A percentile compares a stretch with the other conserved stretches of the same genome.
These are phyloP conservation scores for Thera obeliscata DNA, from an alignment of 2,888 invertebrate genomes.

Conservation along the genomic window DNA sequence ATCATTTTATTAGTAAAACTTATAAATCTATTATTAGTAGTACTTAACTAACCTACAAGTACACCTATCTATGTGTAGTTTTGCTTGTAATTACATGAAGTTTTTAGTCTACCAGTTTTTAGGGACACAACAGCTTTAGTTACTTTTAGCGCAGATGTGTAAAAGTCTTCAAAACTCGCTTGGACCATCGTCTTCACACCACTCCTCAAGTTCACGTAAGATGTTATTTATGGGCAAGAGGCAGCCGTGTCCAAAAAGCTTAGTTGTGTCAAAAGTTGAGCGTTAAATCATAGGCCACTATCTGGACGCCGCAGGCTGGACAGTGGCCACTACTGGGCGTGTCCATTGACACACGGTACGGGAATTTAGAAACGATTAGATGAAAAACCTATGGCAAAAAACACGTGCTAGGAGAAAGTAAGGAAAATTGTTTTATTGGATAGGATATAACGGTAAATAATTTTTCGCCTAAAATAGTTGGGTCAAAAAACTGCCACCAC, in stretches of 20 bases:
- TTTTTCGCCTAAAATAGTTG: too few species aligned
- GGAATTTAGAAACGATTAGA: conserved; percentile 18
- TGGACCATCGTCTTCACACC: conserved; percentile 53
- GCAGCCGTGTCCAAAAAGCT: conserved; percentile 83
- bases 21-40: too few species aligned
- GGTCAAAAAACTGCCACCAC: too few species aligned
- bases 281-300: conserved; percentile 88
- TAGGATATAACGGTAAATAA: too few species aligned
- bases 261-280: conserved; percentile 87
- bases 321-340: conserved; percentile 70
- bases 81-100: too few species aligned
- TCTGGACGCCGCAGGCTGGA: conserved; percentile 88
- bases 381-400: not conserved
- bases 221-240: conserved; percentile 81
- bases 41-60: too few species aligned
- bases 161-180: conserved; percentile 41
- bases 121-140: not conserved
- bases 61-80: too few species aligned
- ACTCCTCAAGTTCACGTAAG: conserved; percentile 74
- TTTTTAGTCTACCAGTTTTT: not conserved
- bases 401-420: too few species aligned
- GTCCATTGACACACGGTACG: conserved; percentile 51
- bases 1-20: too few species aligned
- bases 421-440: too few species aligned
- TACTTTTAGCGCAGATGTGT: not conserved